Base-by-base conservation (phyloP, 2,113 vertebrate species). In the Saimiri boliviensis region DNA sequence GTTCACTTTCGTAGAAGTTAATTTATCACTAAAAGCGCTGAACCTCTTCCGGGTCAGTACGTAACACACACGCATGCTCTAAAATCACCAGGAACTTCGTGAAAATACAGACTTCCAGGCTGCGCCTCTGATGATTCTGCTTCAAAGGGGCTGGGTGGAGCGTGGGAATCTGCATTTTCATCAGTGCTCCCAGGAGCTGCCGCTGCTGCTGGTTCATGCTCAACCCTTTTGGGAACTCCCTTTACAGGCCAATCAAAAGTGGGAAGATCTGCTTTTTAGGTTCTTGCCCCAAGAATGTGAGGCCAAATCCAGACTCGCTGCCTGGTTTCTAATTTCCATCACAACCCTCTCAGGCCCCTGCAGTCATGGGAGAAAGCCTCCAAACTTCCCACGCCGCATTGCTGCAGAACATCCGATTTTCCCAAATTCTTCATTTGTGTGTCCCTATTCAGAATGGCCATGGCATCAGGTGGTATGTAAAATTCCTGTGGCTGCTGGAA, bases 391-490 rank as follows among this genome's bases (percentile, higher is more conserved):
- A 4, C 27, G 45, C 27, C 12, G 9, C 45, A 2, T 4, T 0
- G 21, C 30, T 10, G 2, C 71, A 21, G 42, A 42, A 71, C 8
- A 0, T 3, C 40, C 14, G 8, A 4, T 42, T n/a, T 19, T 77
- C 47, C 45, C 54, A 1, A 52, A 8, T 8, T 16, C 91, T 21
- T 52, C 76, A 3, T 20, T 17, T 25, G 8, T 3, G 7, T 8
- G 27, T 27, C 35, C 11, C 74, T 1, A 0, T 32, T 11, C 4
- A 3, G 84, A 63, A 32, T 10, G 30, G 27, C 35, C 13, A 9
- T 1, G 3, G 37, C 0, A 6, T 21, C 10, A 10, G 30, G 10
- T 17, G n/a, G 49, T 2, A 0, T 5, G 3, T 6, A 4, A 32
- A 76, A 27, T 42, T 66, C 19, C 37, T n/a, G 58, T 17, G 37